Evolutionary conservation across 2,888 invertebrate genomes (phyloP).

Genomic region (Ormyrus rosae): DNA sequence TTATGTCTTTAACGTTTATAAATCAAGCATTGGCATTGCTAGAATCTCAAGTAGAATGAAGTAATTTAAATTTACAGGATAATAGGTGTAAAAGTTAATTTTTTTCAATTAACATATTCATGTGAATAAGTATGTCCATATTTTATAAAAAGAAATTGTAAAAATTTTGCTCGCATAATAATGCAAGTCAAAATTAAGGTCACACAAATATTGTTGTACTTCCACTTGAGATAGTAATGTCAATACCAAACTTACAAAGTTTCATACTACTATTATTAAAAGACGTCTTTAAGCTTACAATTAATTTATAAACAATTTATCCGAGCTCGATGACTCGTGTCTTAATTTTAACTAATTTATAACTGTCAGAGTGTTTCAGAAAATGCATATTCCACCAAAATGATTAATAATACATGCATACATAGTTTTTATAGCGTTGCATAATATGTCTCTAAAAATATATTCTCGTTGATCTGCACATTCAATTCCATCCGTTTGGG

Average conservation of each 20-base stretch:
- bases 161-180: background rate
- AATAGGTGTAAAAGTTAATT: background rate
- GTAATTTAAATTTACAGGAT: background rate
- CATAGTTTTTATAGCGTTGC: slow-evolving; percentile 8
- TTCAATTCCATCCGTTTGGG: slow-evolving; percentile 34
- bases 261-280: slow-evolving; percentile 20
- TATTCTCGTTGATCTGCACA: slow-evolving; percentile 27
- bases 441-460: slow-evolving; percentile 47
- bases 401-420: slow-evolving; percentile 23
- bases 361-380: slow-evolving; percentile 33
- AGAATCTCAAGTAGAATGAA: background rate
- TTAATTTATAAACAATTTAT: slow-evolving; percentile 25
- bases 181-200: background rate
- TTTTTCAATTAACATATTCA: slow-evolving; percentile 9
- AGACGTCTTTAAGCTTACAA: slow-evolving; percentile 13
- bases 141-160: background rate
- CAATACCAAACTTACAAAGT: slow-evolving; percentile 23
- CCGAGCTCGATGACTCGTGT: slow-evolving; percentile 33
- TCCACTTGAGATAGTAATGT: slow-evolving; percentile 9
- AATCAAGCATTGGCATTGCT: slow-evolving; percentile 21
- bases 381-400: slow-evolving; percentile 48
- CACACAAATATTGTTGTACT: background rate
- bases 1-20: slow-evolving; percentile 48
- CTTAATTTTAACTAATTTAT: slow-evolving; percentile 22
- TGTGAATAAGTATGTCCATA: slow-evolving; percentile 16